Evolutionary conservation across 1,140 invertebrate species (phyloP), one percentile per base, ranked within the genome.

Genomic region (Scylla paramamosain): DNA sequence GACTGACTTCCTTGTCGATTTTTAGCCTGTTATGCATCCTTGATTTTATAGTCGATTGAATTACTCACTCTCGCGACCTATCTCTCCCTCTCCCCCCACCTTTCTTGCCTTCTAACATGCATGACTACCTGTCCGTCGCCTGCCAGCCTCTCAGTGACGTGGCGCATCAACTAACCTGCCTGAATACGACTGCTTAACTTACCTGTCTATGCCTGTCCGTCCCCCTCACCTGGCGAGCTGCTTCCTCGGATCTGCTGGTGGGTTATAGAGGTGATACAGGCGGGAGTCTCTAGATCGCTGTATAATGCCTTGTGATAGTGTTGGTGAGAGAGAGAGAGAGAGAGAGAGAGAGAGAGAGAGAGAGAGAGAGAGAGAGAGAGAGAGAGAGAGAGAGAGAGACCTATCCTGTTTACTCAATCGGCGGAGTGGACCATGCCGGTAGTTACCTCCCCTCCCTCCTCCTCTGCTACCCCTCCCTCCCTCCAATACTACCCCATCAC

Each of bases 321-420:
- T 31, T 28, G 32, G 87, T 45, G 87, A 89, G 67, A 77, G 67
- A 77, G 31, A 88, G 86, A 88, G 87, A 89, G 87, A 89, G 87
- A 89, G 39, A 89, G 87, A 48, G 87, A 89, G 87, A 89, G 87
- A 48, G 32, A 89, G 87, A 89, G 87, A 28, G 87, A 39, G 87
- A 89, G 32, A 48, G 87, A 89, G 87, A 89, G 32, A 0, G 31
- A 46, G 87, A 89, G 32, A 28, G 6, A 31, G 86, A 88, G 29
- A 88, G 32, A 31, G 86, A 46, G 86, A 88, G 86, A 31, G 29
- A 86, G 29, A 32, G 8, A 39, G 14, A 48, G 87, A n/a, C 25
- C 67, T 77, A 77, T 77, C n/a, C 10, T 77, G n/a, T 77, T n/a
- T 77, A 77, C 67, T 77, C 67, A 77, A 77, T 77, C 67, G 10